Conservation (phyloP, 2,888 invertebrate genomes). For the Plebejus anna region DNA sequence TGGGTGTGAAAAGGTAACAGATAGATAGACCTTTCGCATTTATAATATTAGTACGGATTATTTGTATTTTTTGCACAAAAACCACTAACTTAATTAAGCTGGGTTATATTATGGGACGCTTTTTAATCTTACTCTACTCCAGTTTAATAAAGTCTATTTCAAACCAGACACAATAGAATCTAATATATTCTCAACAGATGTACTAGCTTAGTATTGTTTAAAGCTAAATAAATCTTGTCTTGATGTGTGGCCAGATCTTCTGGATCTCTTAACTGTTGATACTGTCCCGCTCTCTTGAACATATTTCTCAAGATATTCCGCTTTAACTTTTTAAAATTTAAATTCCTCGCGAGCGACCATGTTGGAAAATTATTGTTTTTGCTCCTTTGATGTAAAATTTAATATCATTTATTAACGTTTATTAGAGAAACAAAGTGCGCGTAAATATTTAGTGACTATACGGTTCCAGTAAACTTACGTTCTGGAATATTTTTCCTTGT, state of each 20-base stretch:
- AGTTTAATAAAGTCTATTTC: neutral
- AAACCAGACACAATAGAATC: neutral
- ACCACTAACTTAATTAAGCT: too few species aligned
- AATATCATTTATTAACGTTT: conserved; percentile 19
- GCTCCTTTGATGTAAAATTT: conserved; percentile 17
- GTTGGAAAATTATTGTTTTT: conserved; percentile 22
- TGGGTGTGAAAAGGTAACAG: too few species aligned
- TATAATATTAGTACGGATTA: too few species aligned
- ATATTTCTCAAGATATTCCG: conserved; percentile 20
- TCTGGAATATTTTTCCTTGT: too few species aligned
- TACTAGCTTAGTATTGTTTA: neutral
- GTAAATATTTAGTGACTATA: neutral
- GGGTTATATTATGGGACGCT: too few species aligned
- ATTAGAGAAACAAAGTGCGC: neutral
- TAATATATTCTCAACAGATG: neutral
- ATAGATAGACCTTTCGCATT: too few species aligned
- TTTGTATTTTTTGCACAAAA: too few species aligned
- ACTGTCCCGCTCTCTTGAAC: neutral
- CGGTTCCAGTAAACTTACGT: neutral
- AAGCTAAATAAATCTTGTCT: neutral
- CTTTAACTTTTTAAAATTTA: conserved; percentile 19
- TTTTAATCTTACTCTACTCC: too few species aligned
- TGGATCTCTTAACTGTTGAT: conserved; percentile 1
- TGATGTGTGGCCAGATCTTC: neutral
- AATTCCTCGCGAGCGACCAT: neutral